A percentile compares a stretch with the other conserved stretches of the same genome.
Conservation (phyloP, 2,888 invertebrate genomes). For the Holacanthella duospinosa region DNA sequence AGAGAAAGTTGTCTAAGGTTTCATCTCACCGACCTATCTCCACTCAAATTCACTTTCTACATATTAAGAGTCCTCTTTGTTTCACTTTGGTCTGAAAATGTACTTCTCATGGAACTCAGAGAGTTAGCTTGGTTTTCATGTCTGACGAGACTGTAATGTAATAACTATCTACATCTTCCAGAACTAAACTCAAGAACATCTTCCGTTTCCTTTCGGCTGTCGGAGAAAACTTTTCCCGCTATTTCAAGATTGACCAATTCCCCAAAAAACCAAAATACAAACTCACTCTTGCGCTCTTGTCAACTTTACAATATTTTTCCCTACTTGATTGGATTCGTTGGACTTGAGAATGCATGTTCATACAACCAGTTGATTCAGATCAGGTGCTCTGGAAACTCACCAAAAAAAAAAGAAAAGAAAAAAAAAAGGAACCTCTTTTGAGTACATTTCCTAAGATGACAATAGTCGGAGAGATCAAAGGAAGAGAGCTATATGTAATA, state of each 20-base stretch:
- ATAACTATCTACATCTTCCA: background rate
- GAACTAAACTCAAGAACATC: background rate
- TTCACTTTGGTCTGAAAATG: background rate
- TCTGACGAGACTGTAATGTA: background rate
- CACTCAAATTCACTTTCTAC: background rate
- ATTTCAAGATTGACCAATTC: background rate
- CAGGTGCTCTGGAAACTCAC: background rate
- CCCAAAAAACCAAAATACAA: background rate
- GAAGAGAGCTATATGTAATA: background rate
- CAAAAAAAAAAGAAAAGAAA: no score
- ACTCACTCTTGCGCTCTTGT: constrained; percentile 2
- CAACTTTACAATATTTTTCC: constrained; percentile 5
- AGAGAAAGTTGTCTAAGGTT: no score
- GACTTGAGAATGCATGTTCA: background rate
- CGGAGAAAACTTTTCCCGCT: background rate
- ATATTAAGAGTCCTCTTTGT: background rate
- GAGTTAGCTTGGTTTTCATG: background rate
- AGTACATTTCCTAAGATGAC: background rate
- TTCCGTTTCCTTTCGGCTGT: background rate
- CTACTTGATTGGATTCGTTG: constrained; percentile 4
- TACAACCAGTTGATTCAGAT: background rate
- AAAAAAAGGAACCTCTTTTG: background rate
- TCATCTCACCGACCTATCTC: background rate
- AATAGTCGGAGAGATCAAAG: background rate
- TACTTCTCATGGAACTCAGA: no score